Base-by-base conservation (phyloP, 2,888 invertebrate species). In the Julus scandinavius region DNA sequence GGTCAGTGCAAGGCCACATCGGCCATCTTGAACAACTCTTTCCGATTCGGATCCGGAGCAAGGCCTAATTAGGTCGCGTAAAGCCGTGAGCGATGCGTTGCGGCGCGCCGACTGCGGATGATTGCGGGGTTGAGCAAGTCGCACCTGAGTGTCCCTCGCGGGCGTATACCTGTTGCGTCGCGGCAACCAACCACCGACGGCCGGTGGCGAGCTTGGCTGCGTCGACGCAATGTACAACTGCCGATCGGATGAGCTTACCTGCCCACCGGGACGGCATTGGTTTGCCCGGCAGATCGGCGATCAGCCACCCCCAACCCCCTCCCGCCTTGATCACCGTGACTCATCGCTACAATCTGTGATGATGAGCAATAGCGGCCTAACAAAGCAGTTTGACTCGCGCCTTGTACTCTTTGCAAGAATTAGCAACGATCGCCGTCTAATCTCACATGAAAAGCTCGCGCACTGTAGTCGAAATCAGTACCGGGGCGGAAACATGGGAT, bases 1-100 rank as follows among this genome's bases (percentile, higher is more conserved):
- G n/a, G n/a, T n/a, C n/a, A n/a, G n/a, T n/a, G n/a, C n/a, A n/a
- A n/a, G n/a, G n/a, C n/a, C n/a, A n/a, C n/a, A n/a, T n/a, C n/a
- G n/a, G n/a, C n/a, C n/a, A n/a, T n/a, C n/a, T n/a, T n/a, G n/a
- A n/a, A n/a, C n/a, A n/a, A n/a, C n/a, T n/a, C n/a, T n/a, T n/a
- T n/a, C 54, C 7, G 54, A 15, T 54, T 13, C 54, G 2, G 54
- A 54, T 54, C 54, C 58, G 17, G n/a, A 58, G 17, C 58, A 5
- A 15, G n/a, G 58, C 58, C n/a, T 17, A 58, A 58, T 58, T 58
- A 58, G n/a, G 17, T n/a, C 58, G 58, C n/a, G n/a, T 58, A 58
- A 58, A 58, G 58, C 58, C 58, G n/a, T n/a, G 58, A 58, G 58
- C 58, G 58, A 58, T 58, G 58, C 58, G 58, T 58, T 58, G n/a